Base-by-base conservation (phyloP, 1,140 invertebrate species). In the Littorina saxatilis region DNA sequence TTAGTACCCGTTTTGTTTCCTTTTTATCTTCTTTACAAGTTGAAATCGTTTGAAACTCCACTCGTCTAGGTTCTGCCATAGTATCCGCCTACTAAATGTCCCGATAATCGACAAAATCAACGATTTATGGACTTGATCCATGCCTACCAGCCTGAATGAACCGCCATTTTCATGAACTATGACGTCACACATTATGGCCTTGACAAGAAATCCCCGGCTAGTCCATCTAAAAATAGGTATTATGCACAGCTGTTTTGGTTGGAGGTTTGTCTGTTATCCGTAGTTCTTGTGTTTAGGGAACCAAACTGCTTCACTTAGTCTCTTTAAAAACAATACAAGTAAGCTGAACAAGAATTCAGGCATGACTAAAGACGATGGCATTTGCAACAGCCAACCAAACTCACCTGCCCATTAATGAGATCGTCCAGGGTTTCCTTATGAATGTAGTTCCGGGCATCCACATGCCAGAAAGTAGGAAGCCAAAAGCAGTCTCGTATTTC, bases 61-160 rank as follows among this genome's bases (percentile, higher is more conserved):
- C 91, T 88, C 94, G 92, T 92, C 93, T 94, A 88, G 90, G 91
- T 89, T 94, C 94, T 89, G 94, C 93, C 94, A 94, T 94, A 39
- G 68, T 82, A 66, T 72, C 63, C 63, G 80, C 73, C 55, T 29
- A 29, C 72, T 79, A 70, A 75, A 81, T 85, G 74, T 75, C 78
- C 79, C 32, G 72, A 78, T 77, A 15, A 68, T 70, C 66, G 32
- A 68, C 52, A 52, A 77, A 82, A 80, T 47, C 74, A 55, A 79
- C 52, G 47, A 52, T 73, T 63, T 82, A 83, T 79, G 76, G 68
- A 79, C 76, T 79, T 82, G 73, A 73, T 82, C 76, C 72, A 80
- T 83, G 43, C 58, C 76, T 52, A 82, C 72, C 40, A 55, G 77
- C 74, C 82, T 83, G 76, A 87, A 85, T 86, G 79, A 85, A 85